Base-by-base conservation (phyloP, 2,797 vertebrate species). In the Atherinosoma microstoma region DNA sequence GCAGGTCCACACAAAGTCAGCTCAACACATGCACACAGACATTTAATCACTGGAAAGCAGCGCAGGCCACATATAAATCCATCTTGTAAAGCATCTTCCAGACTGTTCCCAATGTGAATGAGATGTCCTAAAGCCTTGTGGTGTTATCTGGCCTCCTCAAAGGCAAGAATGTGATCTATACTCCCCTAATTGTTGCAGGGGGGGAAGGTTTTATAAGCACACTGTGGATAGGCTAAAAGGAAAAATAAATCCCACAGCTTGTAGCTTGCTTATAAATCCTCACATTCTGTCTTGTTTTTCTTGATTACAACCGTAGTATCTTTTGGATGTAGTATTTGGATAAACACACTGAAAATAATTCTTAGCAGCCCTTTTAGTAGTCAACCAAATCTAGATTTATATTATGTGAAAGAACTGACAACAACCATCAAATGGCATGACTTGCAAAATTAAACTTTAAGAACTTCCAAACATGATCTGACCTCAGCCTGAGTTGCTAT, bases 11-110 rank as follows among this genome's bases (percentile, higher is more conserved):
- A 67, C 84, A 62, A 79, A 86, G 86, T 86, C 78, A 32, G 87
- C 87, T 87, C 91, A 87, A 84, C 92, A 90, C 93, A 94, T 93
- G 93, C 92, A 92, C 91, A 87, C 85, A 71, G 90, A 91, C 92
- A 85, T 92, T 94, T 91, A 93, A 94, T 94, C 92, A 94, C 90
- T 5, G 61, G 66, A 71, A 88, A 88, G 83, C 82, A 85, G 85
- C 24, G 51, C 80, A 36, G 90, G 86, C 73, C 82, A 71, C 81
- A 59, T 91, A 93, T 91, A 92, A 94, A 94, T 93, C 91, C 90
- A 85, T 91, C 91, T 84, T 70, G 84, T 88, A 87, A 90, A 89
- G 91, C 91, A 71, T 91, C 87, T 90, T 84, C 80, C 86, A 78
- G 89, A 88, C 89, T 84, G 76, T 88, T 87, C 85, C 90, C 88